Base-by-base conservation (phyloP, 2,888 invertebrate species). In the Cantharis rustica region DNA sequence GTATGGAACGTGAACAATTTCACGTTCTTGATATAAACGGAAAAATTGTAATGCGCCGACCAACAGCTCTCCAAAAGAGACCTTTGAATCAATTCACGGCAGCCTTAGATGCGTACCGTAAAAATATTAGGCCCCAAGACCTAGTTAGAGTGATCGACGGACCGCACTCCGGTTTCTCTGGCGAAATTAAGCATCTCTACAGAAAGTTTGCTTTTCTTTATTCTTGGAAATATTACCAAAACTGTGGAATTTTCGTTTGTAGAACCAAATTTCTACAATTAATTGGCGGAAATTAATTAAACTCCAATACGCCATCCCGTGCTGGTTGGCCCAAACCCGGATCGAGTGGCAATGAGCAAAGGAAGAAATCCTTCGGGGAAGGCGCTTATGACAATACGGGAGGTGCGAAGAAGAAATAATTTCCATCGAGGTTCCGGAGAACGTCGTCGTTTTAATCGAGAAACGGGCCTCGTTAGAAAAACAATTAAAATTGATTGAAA, bases 401-500 rank as follows among this genome's bases (percentile, higher is more conserved):
- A n/a, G n/a, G n/a, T n/a, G n/a, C 69, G 75, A 3, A 47, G 66
- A 20, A 61, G 66, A 1, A 23, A 23, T 13, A 31, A 73, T 11
- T 73, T 77, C 64, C 89, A 89, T 47, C 87, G 89, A 27, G 26
- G 26, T 2, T 11, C 0, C 10, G 26, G 26, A 27, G 26, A 10
- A 27, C 26, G 26, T 10, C 10, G 26, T 10, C 26, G 26, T 27
- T 27, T 27, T 11, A 27, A 27, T 27, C 10, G 26, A 11, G 26
- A 99, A 88, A 91, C 96, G 23, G 96, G 97, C 82, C 92, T 99
- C 79, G 96, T 99, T 85, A 98, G 99, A 0, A 95, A 96, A 84
- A 99, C 98, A 0, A 98, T 99, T 81, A 97, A 98, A 88, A 98
- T 99, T n/a, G n/a, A n/a, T n/a, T n/a, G n/a, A n/a, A n/a, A n/a